Evolutionary conservation across 2,113 vertebrate genomes (phyloP).

Genomic region (Oncorhynchus keta): DNA sequence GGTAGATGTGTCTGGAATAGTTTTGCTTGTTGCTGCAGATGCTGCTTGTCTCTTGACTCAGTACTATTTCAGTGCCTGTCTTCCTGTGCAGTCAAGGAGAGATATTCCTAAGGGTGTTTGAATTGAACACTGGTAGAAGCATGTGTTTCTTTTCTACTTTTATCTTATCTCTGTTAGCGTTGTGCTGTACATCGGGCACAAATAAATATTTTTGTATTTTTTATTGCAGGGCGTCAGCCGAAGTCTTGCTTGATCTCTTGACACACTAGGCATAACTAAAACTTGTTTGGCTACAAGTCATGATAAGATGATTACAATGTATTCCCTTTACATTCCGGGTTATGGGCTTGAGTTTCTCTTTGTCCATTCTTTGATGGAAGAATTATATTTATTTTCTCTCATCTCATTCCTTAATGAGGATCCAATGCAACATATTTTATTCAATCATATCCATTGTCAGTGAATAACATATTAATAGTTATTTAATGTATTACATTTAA

Average conservation of each 20-base stretch:
- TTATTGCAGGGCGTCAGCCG: neutral
- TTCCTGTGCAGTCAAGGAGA: constrained; percentile 11
- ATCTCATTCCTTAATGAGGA: neutral
- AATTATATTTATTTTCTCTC: neutral
- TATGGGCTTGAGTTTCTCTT: neutral
- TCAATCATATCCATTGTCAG: neutral
- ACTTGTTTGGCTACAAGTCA: too few species aligned
- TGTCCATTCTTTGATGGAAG: neutral
- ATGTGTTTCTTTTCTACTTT: neutral
- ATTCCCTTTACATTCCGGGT: too few species aligned
- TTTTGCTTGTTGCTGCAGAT: constrained; percentile 66
- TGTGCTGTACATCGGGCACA: constrained; percentile 33
- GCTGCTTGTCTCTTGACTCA: constrained; percentile 70
- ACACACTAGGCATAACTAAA: neutral
- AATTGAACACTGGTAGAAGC: neutral
- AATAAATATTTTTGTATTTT: neutral
- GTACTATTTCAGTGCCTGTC: constrained; percentile 27
- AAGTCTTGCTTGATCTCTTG: neutral
- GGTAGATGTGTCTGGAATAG: constrained; percentile 44
- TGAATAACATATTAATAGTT: neutral
- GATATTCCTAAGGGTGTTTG: constrained; percentile 42
- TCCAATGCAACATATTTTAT: neutral
- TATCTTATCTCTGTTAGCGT: neutral
- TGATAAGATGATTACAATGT: too few species aligned
- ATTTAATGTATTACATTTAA: neutral